Base-by-base conservation (phyloP, 1,140 invertebrate species). In the Eupeodes corollae region DNA sequence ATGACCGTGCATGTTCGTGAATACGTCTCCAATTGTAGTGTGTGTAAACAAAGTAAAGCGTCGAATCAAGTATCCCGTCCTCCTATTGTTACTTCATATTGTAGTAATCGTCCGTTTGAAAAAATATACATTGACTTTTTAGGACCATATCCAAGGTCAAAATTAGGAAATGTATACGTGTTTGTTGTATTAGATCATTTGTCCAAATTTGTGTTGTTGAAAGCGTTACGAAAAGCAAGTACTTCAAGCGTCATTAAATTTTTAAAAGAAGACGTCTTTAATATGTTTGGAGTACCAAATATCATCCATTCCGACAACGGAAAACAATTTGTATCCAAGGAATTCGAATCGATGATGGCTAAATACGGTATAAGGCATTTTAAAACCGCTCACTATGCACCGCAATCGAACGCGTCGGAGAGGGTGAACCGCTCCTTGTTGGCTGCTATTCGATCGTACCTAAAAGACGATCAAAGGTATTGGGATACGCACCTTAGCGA, bases 41-140 rank as follows among this genome's bases (percentile, higher is more conserved):
- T 35, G 13, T 50, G 44, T 35, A 45, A 46, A 19, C 33, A 38
- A 3, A 19, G 39, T 31, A 50, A 50, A 38, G 13, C 38, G 8
- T 16, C 8, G 8, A 38, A 32, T 6, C 34, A 46, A 10, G 2
- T 15, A 11, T 35, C 5, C 2, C 31, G 32, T 11, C 30, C 32
- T 12, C 5, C 10, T 3, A 38, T 46, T 32, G 44, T 16, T 2
- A 19, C n/a, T 1, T 21, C 33, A 6, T 12, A 18, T 0, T 11
- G 6, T 16, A 46, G 32, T 19, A 21, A 33, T 5, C 33, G 44
- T 16, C 44, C 44, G 2, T 15, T 45, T 32, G 13, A 37, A 37
- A 50, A 50, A 42, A 6, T 50, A 11, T 50, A 46, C 14, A 45
- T 50, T 12, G 49, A 50, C 14, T 50, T 50, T 35, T 18, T 50